Evolutionary conservation across 2,113 vertebrate genomes (phyloP).

Genomic region (Sisor rabdophorus): DNA sequence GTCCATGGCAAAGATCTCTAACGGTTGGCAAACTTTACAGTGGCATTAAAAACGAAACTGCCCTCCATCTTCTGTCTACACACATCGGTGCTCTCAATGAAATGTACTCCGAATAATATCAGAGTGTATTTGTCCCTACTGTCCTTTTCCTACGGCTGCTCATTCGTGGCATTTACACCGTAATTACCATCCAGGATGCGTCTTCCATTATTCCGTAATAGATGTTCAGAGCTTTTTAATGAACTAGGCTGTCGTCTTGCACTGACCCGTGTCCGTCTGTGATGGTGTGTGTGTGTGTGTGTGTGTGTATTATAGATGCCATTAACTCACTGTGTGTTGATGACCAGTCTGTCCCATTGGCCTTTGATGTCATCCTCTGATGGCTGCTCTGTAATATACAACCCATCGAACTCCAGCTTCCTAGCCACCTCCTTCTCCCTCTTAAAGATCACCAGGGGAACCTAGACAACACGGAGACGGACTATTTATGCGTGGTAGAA

Average conservation of each 20-base stretch:
- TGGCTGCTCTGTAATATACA: constrained; percentile 95
- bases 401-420: constrained; percentile 93
- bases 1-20: no score
- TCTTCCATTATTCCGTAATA: constrained; percentile 14
- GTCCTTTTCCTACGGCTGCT: neutral
- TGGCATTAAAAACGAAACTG: no score
- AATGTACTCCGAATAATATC: no score
- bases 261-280: neutral
- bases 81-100: no score
- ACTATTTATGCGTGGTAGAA: neutral
- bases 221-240: constrained; percentile 22
- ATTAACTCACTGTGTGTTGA: constrained; percentile 93
- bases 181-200: constrained; percentile 5
- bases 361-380: constrained; percentile 98
- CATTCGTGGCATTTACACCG: constrained; percentile 21
- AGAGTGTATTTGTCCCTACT: neutral
- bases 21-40: no score
- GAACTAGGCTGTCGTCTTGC: neutral
- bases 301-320: neutral
- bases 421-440: constrained; percentile 94
- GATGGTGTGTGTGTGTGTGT: constrained; percentile 2
- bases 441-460: constrained; percentile 94
- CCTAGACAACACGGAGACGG: constrained; percentile 61
- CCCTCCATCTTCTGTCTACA: no score
- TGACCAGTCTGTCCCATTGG: constrained; percentile 94